These are phyloP conservation scores for Rhynchotus rufescens DNA, from an alignment of 2,797 vertebrate genomes.

Conservation along the genomic window DNA sequence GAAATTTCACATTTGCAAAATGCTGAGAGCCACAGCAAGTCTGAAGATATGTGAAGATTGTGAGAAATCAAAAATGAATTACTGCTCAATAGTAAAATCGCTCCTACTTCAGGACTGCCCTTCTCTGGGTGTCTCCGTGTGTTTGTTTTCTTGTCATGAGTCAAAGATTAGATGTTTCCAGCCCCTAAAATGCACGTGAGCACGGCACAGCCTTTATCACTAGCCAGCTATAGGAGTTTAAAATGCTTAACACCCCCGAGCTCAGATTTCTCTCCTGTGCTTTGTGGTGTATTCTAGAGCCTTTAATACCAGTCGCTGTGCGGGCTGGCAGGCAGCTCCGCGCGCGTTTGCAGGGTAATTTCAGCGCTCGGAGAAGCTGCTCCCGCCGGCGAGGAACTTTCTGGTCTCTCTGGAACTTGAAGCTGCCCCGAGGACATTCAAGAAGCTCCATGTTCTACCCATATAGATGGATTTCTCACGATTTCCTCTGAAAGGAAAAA, in stretches of 20 bases:
- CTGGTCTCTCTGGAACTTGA: neutral
- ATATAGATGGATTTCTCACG: neutral
- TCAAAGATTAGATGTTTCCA: neutral
- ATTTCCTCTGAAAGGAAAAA: neutral
- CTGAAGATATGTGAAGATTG: accelerated
- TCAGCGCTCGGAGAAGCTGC: no score
- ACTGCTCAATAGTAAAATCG: accelerated
- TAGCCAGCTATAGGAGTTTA: neutral
- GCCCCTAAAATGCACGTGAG: neutral
- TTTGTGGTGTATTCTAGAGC: neutral
- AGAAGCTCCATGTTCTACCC: neutral
- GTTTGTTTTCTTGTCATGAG: neutral
- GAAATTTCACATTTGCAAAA: neutral
- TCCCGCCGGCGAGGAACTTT: no score
- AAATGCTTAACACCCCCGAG: neutral
- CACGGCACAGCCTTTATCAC: neutral
- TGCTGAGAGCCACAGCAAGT: neutral
- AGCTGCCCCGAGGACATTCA: neutral
- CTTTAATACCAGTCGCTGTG: neutral
- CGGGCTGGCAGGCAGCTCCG: no score
- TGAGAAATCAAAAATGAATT: neutral
- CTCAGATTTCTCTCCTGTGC: neutral
- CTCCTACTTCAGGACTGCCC: neutral
- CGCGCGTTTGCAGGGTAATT: neutral
- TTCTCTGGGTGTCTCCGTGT: accelerated